A percentile compares a stretch with the other conserved stretches of the same genome.
phyloP scores from a whole-genome alignment of 2,797 vertebrate genomes.

The Threskiornis aethiopicus region DNA sequence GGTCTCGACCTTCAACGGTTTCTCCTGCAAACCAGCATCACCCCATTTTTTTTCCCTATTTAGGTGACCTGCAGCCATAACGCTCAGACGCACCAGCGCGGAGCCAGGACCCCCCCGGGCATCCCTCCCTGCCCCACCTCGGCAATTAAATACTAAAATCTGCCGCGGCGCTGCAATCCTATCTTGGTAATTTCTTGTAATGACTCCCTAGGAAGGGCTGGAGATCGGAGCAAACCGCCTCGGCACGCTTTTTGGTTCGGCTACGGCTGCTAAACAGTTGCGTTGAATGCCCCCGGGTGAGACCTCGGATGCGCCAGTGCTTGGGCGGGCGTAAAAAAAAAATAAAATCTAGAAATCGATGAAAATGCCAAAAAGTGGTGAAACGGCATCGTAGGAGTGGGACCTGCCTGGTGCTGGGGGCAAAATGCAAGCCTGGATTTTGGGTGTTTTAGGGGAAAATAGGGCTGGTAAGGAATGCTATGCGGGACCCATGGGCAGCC shows the following conservation, averaged over 20 bases:
- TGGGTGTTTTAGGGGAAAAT: neutral
- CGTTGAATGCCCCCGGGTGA: neutral
- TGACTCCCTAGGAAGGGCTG: neutral
- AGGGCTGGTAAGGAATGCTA: neutral
- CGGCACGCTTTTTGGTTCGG: neutral
- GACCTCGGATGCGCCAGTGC: accelerated
- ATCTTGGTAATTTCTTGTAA: neutral
- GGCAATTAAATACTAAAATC: neutral
- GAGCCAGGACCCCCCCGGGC: neutral
- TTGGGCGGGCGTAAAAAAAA: neutral
- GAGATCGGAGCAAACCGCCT: neutral
- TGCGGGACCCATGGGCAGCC: accelerated
- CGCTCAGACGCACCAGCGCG: accelerated
- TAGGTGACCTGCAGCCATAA: neutral
- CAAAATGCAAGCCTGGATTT: neutral
- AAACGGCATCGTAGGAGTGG: accelerated
- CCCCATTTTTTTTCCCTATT: neutral
- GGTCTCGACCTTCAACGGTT: accelerated
- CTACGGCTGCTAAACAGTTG: neutral
- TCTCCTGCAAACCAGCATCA: neutral
- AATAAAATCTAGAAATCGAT: neutral
- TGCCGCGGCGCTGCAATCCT: neutral
- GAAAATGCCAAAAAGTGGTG: neutral
- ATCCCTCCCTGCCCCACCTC: neutral
- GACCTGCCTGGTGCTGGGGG: neutral